Base-by-base conservation (phyloP, 2,797 vertebrate species). In the Lagorchestes hirsutus region DNA sequence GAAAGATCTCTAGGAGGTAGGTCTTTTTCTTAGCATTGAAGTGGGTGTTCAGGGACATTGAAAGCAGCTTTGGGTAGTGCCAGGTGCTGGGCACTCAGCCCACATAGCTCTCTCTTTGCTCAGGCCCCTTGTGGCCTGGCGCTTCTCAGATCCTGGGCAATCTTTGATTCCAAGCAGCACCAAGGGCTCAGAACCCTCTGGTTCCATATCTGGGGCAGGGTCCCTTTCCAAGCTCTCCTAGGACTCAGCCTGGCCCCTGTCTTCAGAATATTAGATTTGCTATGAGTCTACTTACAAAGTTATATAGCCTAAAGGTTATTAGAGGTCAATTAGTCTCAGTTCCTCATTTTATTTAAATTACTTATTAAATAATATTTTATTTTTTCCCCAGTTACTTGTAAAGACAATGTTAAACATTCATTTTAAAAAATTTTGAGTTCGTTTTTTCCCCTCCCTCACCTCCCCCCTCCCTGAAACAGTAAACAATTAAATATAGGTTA, bases 11-110 rank as follows among this genome's bases (percentile, higher is more conserved):
- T 96, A 95, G 74, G 74, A 87, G 40, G 74, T 87, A 29, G 54
- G 40, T 27, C 91, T 14, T 34, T 97, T 90, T 93, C 92, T 62
- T 62, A 54, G 18, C 3, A 54, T 10, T 10, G 14, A 27, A 57
- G 46, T 62, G 40, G 55, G 92, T 94, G 56, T 90, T 56, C 93
- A 29, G 10, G 52, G 0, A 22, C 28, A 29, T 28, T 3, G 93
- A 10, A 14, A 11, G 31, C 50, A 14, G 46, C 54, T 46, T 55
- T 92, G 59, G 91, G 55, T 93, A 55, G n/a, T 93, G 94, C 96
- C 96, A 96, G 97, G 93, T 97, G 96, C 91, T 96, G 0, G 0
- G 91, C 91, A 92, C 87, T 67, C 54, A n/a, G n/a, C 74, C 92
- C 58, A 58, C 14, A 12, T 93, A 67, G 82, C 27, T 92, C 57